A percentile compares a stretch with the other conserved stretches of the same genome.
Evolutionary conservation across 2,888 invertebrate species (phyloP).

Genomic region (Branchellion lobata): DNA sequence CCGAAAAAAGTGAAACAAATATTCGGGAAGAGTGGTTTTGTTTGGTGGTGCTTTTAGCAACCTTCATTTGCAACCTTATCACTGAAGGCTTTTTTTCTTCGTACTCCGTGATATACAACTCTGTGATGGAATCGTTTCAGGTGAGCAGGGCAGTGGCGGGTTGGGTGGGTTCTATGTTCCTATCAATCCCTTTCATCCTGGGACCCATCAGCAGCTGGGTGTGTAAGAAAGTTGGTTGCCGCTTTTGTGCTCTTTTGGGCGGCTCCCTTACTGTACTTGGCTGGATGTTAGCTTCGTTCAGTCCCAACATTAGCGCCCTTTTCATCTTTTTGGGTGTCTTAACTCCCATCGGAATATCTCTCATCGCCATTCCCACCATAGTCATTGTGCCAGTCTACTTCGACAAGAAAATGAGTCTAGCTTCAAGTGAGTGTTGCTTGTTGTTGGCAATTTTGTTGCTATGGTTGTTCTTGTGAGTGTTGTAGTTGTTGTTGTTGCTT

Average conservation of each 20-base stretch:
- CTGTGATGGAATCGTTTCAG: constrained; percentile 70
- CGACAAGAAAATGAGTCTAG: constrained; percentile 59
- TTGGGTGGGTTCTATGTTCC: constrained; percentile 84
- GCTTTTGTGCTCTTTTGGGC: constrained; percentile 58
- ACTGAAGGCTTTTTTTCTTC: constrained; percentile 89
- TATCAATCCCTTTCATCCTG: constrained; percentile 78
- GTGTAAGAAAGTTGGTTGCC: constrained; percentile 59
- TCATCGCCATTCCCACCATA: constrained; percentile 60
- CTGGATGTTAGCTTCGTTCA: constrained; percentile 57
- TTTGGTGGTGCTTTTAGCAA: constrained; percentile 85
- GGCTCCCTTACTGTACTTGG: constrained; percentile 57
- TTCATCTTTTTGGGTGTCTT: constrained; percentile 59
- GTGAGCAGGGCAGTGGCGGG: constrained; percentile 66
- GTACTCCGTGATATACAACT: constrained; percentile 67
- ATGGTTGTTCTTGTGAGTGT: no score
- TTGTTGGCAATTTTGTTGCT: no score
- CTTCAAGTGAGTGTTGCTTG: constrained; percentile 57
- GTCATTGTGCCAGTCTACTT: constrained; percentile 62
- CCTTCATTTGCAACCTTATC: constrained; percentile 82
- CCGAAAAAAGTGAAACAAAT: not conserved
- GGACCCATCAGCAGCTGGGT: constrained; percentile 60
- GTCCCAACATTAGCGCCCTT: constrained; percentile 55
- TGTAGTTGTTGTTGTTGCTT: no score
- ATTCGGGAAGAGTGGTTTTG: constrained; percentile 59
- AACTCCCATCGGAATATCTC: constrained; percentile 59